Base-by-base conservation (phyloP, 2,888 invertebrate genomes). In the Melikaiella ostensackeni region DNA sequence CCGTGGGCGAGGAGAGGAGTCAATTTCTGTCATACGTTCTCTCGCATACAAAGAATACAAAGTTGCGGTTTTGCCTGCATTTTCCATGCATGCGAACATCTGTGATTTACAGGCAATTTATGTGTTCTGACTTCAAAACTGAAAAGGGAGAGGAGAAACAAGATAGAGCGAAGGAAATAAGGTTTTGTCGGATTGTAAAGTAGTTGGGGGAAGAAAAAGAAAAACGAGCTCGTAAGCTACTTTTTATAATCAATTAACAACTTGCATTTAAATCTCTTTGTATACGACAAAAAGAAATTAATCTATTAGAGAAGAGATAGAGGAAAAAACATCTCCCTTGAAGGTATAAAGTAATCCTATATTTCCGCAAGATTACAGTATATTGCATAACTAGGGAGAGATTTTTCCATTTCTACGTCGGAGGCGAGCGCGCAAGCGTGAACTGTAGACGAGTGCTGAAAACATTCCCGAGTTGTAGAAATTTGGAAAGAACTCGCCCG, bases 81-180 rank as follows among this genome's bases (percentile, higher is more conserved):
- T 73, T 16, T 75, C 74, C 79, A 70, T 79, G 78, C 79, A 79
- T 78, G 79, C 73, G 81, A 76, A 76, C 79, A 75, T 73, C 46
- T 78, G 83, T 88, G 88, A 89, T 89, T 89, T 88, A 89, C 88
- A 78, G 79, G 80, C 81, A 82, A 88, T 88, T 89, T 87, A 86
- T 86, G 86, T 83, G 84, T 83, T 83, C 82, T 79, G 81, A 77
- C 79, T 81, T 80, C 78, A 81, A 75, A 78, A 77, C 76, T 38
- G 74, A 78, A 70, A 75, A 16, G 42, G 16, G 76, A 76, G 27
- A 27, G 33, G 46, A 30, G 66, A 21, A 42, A 66, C 57, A 61
- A 75, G 76, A 62, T 74, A 75, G 59, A 59, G 46, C 8, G 74
- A 63, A 63, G 57, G 62, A 75, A 74, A 38, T 66, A 66, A 75